Percentiles rank a stretch among this genome's conserved stretches.
Conservation (phyloP, 2,113 vertebrate species). For the Serinus canaria region DNA sequence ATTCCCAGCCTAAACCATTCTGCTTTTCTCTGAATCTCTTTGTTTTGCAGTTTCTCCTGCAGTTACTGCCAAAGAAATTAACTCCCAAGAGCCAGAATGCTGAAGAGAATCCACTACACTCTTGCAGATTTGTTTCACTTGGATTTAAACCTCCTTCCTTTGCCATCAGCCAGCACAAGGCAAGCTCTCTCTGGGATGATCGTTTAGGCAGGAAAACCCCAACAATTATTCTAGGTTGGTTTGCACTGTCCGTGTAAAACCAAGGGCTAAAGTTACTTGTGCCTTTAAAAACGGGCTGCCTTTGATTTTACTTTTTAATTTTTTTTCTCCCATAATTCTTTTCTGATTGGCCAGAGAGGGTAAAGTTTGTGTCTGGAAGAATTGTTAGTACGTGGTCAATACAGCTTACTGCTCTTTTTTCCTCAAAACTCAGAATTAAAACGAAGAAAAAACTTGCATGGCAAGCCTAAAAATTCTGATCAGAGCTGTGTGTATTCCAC, state of each 20-base stretch:
- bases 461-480: not conserved
- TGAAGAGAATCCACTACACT: fast-evolving
- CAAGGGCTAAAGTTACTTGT: not conserved
- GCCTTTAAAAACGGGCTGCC: fast-evolving
- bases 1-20: not conserved
- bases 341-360: not conserved
- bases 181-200: not conserved
- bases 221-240: not conserved
- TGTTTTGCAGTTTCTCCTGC: not conserved
- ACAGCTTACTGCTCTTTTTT: not conserved
- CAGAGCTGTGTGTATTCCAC: not conserved
- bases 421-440: not conserved
- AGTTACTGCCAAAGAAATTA: not conserved
- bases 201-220: not conserved
- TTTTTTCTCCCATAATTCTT: not conserved
- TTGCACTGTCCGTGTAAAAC: not conserved
- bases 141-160: not conserved
- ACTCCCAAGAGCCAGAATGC: not conserved
- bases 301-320: fast-evolving
- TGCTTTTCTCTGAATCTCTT: not conserved
- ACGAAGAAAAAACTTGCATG: not conserved
- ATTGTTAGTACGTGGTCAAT: not conserved
- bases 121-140: not conserved
- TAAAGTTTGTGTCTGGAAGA: not conserved
- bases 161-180: not conserved